Base-by-base conservation (phyloP, 2,113 vertebrate species). In the Solea senegalensis region DNA sequence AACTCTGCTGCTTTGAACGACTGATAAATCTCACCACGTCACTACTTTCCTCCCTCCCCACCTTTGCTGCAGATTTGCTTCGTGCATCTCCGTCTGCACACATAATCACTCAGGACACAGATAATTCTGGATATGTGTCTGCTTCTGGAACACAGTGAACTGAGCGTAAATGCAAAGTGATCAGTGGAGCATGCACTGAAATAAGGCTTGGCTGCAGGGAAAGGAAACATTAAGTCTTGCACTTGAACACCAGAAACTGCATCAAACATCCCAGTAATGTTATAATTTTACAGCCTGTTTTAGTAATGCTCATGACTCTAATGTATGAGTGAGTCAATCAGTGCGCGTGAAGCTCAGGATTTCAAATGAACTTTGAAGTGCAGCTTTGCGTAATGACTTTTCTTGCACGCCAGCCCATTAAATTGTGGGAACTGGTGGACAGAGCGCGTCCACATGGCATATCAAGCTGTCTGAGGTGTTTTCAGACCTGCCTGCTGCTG, bases 251-350 rank as follows among this genome's bases (percentile, higher is more conserved):
- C 65, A 84, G 65, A 80, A 82, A 90, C 85, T 76, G 73, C 78
- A 90, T 89, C 85, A 88, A 91, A 89, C 74, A 85, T 88, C 88
- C 86, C 34, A 69, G 82, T 81, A 72, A 77, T 77, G 78, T 82
- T 89, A 77, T 78, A 69, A 83, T 87, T 90, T 92, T 92, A 92
- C 77, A 76, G 89, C 82, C 87, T 90, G 88, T 88, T 92, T 89
- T 83, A 89, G 88, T 85, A 76, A 90, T 84, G 76, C 87, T 89
- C 82, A 66, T 86, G 82, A 88, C 90, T 86, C 78, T 86, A 87
- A 91, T 87, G 83, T 87, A 81, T 58, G 69, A 89, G 88, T 88
- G 88, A 92, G 72, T 82, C 88, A 88, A 89, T 88, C 80, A 71
- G 81, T 56, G 71, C 2, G 44, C 41, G 44, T 78, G 70, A 80